These are phyloP conservation scores for Galerucella nymphaeae DNA, from an alignment of 2,888 invertebrate genomes.

Conservation along the genomic window DNA sequence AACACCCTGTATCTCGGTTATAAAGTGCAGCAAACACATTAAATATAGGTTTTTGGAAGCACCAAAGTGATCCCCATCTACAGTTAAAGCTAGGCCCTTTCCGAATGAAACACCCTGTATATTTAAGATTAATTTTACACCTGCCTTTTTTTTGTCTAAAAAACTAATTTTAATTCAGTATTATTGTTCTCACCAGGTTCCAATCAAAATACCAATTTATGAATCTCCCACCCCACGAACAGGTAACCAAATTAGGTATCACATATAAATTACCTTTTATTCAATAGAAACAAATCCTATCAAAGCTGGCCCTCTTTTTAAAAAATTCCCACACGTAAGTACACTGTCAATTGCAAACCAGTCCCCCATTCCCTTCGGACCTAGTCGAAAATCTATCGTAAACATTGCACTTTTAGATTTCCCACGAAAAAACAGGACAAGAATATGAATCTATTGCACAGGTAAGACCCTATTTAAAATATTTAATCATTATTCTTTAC, in stretches of 20 bases:
- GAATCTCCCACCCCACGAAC: conserved; percentile 1
- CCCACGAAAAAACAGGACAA: conserved; percentile 48
- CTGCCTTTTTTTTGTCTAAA: neutral
- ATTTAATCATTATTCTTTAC: conserved; percentile 48
- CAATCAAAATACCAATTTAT: conserved; percentile 12
- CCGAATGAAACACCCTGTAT: too few species aligned
- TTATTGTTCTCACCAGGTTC: conserved; percentile 9
- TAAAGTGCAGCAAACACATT: too few species aligned
- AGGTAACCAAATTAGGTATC: conserved; percentile 25
- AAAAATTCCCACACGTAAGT: conserved; percentile 42
- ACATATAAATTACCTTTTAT: conserved; percentile 20
- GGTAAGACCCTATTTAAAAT: conserved; percentile 46
- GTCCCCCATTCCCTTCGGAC: conserved; percentile 39
- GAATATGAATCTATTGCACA: conserved; percentile 44
- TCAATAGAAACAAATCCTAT: conserved; percentile 20
- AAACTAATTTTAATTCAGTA: neutral
- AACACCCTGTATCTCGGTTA: too few species aligned
- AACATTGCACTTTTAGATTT: conserved; percentile 45
- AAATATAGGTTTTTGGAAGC: too few species aligned
- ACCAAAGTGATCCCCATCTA: too few species aligned
- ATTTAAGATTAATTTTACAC: neutral
- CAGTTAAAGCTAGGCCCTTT: too few species aligned
- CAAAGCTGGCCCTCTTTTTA: conserved; percentile 13
- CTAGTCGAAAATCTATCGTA: conserved; percentile 43
- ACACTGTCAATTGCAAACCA: conserved; percentile 40